Conservation (phyloP, 2,797 vertebrate genomes). For the Gorsachius magnificus region DNA sequence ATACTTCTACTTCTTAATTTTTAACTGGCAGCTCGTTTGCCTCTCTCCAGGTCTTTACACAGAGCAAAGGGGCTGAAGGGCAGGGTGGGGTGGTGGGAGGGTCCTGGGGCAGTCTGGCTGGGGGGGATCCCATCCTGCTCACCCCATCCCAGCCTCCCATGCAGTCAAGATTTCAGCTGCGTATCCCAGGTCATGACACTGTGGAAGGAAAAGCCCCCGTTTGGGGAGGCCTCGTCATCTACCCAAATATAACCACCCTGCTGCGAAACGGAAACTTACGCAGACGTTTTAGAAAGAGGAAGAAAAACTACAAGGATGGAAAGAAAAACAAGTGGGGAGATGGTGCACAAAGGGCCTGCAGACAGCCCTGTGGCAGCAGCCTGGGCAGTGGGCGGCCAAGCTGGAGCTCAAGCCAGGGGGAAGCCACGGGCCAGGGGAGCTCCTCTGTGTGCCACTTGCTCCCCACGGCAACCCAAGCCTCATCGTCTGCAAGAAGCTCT, state of each 20-base stretch:
- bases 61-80: neutral
- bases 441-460: neutral
- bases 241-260: neutral
- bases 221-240: neutral
- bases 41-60: neutral
- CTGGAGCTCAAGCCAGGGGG: neutral
- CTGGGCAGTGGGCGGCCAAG: neutral
- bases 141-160: neutral
- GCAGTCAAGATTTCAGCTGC: neutral
- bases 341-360: neutral
- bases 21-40: accelerated
- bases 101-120: neutral
- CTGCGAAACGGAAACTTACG: neutral
- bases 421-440: neutral
- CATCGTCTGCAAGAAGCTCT: neutral
- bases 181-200: accelerated
- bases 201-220: neutral
- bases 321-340: neutral
- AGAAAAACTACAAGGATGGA: neutral
- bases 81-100: neutral
- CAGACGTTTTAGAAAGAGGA: neutral
- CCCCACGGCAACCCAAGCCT: neutral
- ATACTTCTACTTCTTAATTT: neutral
- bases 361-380: neutral
- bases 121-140: neutral